Evolutionary conservation across 2,888 invertebrate species (phyloP), one percentile per base, ranked within the genome.

Genomic region (Ophion slaviceki): DNA sequence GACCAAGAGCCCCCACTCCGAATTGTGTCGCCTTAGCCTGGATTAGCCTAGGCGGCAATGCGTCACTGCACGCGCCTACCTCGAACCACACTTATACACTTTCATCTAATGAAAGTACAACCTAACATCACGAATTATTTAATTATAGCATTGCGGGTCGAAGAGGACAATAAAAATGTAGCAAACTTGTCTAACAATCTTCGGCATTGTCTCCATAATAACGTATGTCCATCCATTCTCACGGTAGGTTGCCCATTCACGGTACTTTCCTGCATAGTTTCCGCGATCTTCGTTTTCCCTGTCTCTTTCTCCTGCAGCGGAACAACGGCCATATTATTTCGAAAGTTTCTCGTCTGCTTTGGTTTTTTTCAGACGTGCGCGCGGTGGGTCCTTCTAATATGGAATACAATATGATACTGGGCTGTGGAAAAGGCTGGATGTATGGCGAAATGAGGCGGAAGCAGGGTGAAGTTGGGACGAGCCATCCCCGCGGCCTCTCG

Each of bases 381-480:
- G 14, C 14, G 10, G 11, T 3, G 5, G 14, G 14, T 53, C 14
- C 14, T 47, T 47, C 47, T 5, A 14, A 14, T 53, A 53, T 3
- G 53, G 17, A 53, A 53, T 53, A 14, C 14, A 80, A 84, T 71
- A 66, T 59, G 64, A 72, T 80, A 24, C 70, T 76, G 57, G 66
- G 76, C 67, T 11, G 40, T 78, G 77, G 8, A 76, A 36, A 61
- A 36, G 8, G 11, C n/a, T 24, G 59, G 36, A 71, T 64, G 74
- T 67, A 53, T 67, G 28, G 47, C 28, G 28, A 85, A 78, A 78
- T n/a, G 68, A 70, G 71, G 40, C 40, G 61, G 66, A 79, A 70
- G 62, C 24, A 40, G 57, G n/a, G 20, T 61, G 76, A 81, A 74
- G 72, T 67, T 8, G 36, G 36, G 57, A 36, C 7, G 45, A 45